Conservation (phyloP, 2,113 vertebrate genomes). For the Hiodon tergisus region DNA sequence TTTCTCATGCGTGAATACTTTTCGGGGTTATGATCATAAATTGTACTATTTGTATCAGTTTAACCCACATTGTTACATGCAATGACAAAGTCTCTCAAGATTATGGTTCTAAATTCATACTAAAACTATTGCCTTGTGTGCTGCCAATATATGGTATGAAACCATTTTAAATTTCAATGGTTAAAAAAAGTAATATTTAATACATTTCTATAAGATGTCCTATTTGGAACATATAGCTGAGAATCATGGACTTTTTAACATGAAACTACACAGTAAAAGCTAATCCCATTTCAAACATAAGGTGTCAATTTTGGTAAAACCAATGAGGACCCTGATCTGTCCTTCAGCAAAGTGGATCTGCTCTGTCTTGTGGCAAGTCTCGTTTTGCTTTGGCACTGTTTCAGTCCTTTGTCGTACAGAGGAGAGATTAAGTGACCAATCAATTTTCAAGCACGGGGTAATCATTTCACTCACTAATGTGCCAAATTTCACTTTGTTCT, state of each 20-base stretch:
- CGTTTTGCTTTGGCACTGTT: conserved; percentile 49
- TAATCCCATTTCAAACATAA: too few relatives aligned
- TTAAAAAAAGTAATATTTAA: too few relatives aligned
- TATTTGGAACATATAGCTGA: too few relatives aligned
- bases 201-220: too few relatives aligned
- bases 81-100: not conserved
- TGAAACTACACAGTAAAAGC: too few relatives aligned
- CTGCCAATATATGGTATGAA: too few relatives aligned
- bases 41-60: not conserved
- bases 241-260: too few relatives aligned
- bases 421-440: conserved; percentile 66
- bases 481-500: conserved; percentile 29
- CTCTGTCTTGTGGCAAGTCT: conserved; percentile 17
- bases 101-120: not conserved
- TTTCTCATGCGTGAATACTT: conserved; percentile 51
- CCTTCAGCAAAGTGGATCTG: conserved; percentile 23
- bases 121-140: not conserved
- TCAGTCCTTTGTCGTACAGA: conserved; percentile 43
- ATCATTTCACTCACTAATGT: conserved; percentile 54
- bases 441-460: conserved; percentile 52
- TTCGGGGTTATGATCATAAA: conserved; percentile 26
- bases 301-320: not conserved
- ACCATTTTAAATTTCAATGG: too few relatives aligned
- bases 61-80: not conserved
- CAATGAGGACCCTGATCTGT: conserved; percentile 18